Conservation (phyloP, 2,888 invertebrate species). For the Dynastes hyllus region DNA sequence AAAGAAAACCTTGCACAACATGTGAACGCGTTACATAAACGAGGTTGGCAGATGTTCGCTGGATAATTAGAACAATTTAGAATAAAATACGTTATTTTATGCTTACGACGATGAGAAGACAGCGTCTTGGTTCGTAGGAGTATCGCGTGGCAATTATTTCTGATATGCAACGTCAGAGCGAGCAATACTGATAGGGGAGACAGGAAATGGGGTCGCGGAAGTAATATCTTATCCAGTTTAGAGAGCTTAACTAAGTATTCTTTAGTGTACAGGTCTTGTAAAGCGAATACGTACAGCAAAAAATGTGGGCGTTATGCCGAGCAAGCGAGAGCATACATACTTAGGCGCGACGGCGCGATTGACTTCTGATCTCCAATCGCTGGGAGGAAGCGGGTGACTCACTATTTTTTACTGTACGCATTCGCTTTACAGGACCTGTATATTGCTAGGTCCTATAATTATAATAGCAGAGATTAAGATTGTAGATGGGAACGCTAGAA, state of each 20-base stretch:
- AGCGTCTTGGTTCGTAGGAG: background rate
- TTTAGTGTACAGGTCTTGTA: background rate
- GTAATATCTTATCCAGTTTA: background rate
- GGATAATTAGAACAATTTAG: conserved; percentile 46
- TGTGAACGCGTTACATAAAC: conserved; percentile 16
- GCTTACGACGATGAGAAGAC: background rate
- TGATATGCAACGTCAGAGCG: conserved; percentile 34
- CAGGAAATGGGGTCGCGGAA: background rate
- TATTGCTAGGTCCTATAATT: no score
- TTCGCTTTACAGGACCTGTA: no score
- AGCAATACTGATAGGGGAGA: background rate
- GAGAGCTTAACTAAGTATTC: background rate
- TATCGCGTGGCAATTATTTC: conserved; percentile 47
- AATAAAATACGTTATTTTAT: conserved; percentile 43
- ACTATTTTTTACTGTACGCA: no score
- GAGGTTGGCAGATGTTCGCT: background rate
- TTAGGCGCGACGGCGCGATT: no score
- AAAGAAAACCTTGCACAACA: no score
- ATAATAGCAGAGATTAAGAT: no score
- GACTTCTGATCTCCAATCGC: no score
- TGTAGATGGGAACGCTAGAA: no score
- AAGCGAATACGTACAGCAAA: no score
- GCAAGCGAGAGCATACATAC: no score
- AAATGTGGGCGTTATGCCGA: no score
- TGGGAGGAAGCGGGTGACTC: no score